These are phyloP conservation scores for Amyelois transitella DNA, from an alignment of 1,140 invertebrate genomes.

Conservation along the genomic window DNA sequence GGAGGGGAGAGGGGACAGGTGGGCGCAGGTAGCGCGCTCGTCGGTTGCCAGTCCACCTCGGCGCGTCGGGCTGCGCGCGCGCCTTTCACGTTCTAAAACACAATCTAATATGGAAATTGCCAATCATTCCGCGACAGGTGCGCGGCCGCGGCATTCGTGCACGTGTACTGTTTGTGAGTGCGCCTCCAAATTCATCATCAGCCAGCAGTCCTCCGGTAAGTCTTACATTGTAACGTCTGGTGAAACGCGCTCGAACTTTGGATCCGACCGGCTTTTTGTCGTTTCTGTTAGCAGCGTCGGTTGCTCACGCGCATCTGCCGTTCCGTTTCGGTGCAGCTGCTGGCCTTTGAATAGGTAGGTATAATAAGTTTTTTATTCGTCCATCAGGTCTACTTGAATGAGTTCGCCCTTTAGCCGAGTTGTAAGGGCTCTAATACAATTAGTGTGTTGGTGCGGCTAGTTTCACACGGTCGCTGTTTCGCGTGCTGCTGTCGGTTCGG, in stretches of 20 bases:
- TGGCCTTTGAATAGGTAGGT: slow-evolving; percentile 46
- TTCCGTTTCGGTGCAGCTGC: slow-evolving; percentile 58
- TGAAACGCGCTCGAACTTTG: slow-evolving; percentile 29
- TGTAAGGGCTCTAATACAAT: slow-evolving; percentile 50
- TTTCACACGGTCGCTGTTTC: slow-evolving; percentile 52
- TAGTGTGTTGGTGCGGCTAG: slow-evolving; percentile 28
- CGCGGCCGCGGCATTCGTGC: slow-evolving; percentile 64
- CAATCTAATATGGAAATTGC: slow-evolving; percentile 61
- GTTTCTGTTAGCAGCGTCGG: slow-evolving; percentile 40
- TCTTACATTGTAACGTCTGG: slow-evolving; percentile 24
- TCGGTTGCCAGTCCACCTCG: slow-evolving; percentile 58
- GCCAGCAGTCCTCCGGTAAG: slow-evolving; percentile 42
- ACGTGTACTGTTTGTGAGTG: slow-evolving; percentile 72
- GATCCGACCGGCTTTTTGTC: slow-evolving; percentile 34
- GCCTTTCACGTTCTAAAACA: slow-evolving; percentile 48
- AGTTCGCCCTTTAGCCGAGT: slow-evolving; percentile 34
- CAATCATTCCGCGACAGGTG: slow-evolving; percentile 67
- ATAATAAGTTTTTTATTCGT: slow-evolving; percentile 42
- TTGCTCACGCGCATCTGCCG: slow-evolving; percentile 58
- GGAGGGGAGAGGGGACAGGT: slow-evolving; percentile 61
- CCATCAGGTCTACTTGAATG: slow-evolving; percentile 33
- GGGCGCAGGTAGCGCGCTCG: slow-evolving; percentile 62
- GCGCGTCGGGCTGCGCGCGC: slow-evolving; percentile 59
- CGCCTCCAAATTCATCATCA: slow-evolving; percentile 39
- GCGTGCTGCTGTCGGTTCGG: slow-evolving; percentile 52